Conservation (phyloP, 23 tunicate species). For the Ascidia mentula region DNA sequence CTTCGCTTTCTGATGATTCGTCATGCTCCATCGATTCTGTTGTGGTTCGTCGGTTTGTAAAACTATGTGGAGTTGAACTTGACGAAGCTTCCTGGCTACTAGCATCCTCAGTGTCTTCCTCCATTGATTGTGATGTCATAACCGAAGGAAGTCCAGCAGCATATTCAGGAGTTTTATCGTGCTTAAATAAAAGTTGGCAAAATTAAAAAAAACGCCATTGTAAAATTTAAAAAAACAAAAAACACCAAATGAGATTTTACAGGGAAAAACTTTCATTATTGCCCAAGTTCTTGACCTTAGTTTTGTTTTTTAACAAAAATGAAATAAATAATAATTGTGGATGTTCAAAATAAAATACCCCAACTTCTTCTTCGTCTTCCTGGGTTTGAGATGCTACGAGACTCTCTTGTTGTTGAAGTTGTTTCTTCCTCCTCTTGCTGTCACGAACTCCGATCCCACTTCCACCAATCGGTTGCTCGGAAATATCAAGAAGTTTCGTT, state of each 20-base stretch:
- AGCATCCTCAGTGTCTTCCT: constrained; percentile 9
- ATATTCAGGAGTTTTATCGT: constrained; percentile 69
- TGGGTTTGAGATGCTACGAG: background rate
- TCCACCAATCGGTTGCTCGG: constrained; percentile 87
- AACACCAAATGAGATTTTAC: background rate
- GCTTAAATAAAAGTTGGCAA: background rate
- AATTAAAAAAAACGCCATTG: background rate
- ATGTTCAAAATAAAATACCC: background rate
- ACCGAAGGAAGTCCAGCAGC: constrained; percentile 78
- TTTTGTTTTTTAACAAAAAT: too few relatives aligned
- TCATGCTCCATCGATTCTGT: constrained; percentile 39
- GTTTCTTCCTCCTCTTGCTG: constrained; percentile 78
- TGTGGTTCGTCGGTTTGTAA: constrained; percentile 17
- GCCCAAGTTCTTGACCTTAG: background rate
- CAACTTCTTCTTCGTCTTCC: constrained; percentile 46
- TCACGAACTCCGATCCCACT: constrained; percentile 65
- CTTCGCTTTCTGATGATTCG: constrained; percentile 33
- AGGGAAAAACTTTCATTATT: background rate
- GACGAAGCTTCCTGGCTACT: constrained; percentile 7
- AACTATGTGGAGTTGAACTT: background rate
- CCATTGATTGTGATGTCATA: constrained; percentile 13
- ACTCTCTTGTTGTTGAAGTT: constrained; percentile 40
- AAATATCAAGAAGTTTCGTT: constrained; percentile 86
- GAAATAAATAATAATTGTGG: background rate
- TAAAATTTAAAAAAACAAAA: background rate